Percentiles rank a stretch among this genome's conserved stretches.
Evolutionary conservation across 2,888 invertebrate genomes (phyloP).

Genomic region (Caenorhabditis drosophilae): DNA sequence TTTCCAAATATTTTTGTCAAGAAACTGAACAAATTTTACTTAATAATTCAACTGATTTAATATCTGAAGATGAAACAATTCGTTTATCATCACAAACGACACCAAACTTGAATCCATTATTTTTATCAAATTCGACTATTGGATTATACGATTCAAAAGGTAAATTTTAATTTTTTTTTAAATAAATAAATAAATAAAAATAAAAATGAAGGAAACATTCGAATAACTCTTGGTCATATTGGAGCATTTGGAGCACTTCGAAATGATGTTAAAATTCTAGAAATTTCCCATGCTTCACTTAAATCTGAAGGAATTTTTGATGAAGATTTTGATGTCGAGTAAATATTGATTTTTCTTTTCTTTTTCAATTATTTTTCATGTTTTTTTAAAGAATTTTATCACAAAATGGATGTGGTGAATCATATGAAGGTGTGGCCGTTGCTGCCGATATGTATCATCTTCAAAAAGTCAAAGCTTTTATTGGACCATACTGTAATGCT

Average conservation of each 20-base stretch:
- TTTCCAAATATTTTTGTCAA: too few species aligned
- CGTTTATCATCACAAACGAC: conserved; percentile 1
- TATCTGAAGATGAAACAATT: conserved; percentile 14
- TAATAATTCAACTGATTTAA: conserved; percentile 29
- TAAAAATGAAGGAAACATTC: conserved; percentile 33
- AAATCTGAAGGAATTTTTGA: conserved; percentile 58
- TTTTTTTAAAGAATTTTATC: conserved; percentile 51
- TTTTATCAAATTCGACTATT: conserved; percentile 18
- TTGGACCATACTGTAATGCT: conserved; percentile 66
- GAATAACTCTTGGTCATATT: conserved; percentile 62
- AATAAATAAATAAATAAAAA: neutral
- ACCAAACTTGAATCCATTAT: conserved; percentile 29
- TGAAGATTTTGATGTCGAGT: conserved; percentile 64
- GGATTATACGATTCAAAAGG: conserved; percentile 34
- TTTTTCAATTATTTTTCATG: neutral
- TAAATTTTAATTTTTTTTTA: neutral
- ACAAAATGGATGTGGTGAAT: conserved; percentile 64
- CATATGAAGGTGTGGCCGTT: conserved; percentile 66
- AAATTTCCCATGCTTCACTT: conserved; percentile 59
- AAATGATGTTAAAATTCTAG: conserved; percentile 60
- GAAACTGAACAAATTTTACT: conserved; percentile 28
- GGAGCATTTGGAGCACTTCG: conserved; percentile 65
- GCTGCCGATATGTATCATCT: conserved; percentile 67
- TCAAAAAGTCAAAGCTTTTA: conserved; percentile 64
- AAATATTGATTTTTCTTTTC: too few species aligned